These are phyloP conservation scores for Seira ritae DNA, from an alignment of 2,888 invertebrate genomes.

Conservation along the genomic window DNA sequence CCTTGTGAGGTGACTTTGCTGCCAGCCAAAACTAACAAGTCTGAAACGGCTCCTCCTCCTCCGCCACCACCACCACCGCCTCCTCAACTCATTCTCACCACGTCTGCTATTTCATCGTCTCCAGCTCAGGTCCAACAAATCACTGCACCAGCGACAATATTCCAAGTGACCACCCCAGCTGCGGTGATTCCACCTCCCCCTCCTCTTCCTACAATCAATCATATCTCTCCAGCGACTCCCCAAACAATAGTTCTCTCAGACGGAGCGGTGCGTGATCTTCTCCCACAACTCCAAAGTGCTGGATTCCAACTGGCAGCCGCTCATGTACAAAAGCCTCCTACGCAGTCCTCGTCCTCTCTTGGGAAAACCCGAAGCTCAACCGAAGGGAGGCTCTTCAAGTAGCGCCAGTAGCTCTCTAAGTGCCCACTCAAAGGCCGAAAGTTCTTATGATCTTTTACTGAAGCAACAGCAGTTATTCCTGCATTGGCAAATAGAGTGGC, in stretches of 20 bases:
- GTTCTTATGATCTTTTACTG: conserved; percentile 92
- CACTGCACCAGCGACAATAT: conserved; percentile 71
- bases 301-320: conserved; percentile 48
- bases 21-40: conserved; percentile 61
- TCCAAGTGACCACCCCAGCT: conserved; percentile 74
- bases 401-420: conserved; percentile 76
- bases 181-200: conserved; percentile 67
- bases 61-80: conserved; percentile 63
- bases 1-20: conserved; percentile 47
- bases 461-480: conserved; percentile 96
- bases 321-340: conserved; percentile 33
- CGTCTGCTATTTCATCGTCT: conserved; percentile 80
- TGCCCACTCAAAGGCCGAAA: conserved; percentile 79
- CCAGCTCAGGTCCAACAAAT: conserved; percentile 78
- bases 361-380: conserved; percentile 79
- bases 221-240: conserved; percentile 15
- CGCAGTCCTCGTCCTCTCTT: conserved; percentile 75
- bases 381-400: conserved; percentile 75
- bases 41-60: conserved; percentile 46
- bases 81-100: conserved; percentile 74
- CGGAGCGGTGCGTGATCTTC: conserved; percentile 52
- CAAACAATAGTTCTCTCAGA: conserved; percentile 53
- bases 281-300: conserved; percentile 65
- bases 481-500: conserved; percentile 88
- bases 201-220: conserved; percentile 64